A percentile compares a stretch with the other conserved stretches of the same genome.
These are phyloP conservation scores for Clitarchus hookeri DNA, from an alignment of 2,888 invertebrate genomes.

Conservation along the genomic window DNA sequence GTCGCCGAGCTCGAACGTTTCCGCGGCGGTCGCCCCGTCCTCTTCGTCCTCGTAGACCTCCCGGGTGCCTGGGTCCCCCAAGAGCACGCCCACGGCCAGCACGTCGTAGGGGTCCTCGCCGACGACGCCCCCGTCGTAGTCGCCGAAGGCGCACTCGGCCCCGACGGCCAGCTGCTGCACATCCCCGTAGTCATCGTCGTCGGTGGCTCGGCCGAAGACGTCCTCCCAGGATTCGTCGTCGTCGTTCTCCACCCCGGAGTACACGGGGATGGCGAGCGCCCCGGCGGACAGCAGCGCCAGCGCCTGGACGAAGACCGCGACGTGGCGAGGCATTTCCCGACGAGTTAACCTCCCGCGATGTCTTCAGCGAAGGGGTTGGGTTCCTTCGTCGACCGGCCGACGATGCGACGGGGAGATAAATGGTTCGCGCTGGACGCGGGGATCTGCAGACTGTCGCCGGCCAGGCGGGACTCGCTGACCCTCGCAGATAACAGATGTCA, in stretches of 20 bases:
- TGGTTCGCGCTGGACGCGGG: background rate
- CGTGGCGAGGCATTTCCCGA: background rate
- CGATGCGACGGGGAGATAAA: no score
- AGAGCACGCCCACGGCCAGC: no score
- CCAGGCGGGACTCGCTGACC: background rate
- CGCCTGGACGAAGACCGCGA: background rate
- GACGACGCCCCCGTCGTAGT: background rate
- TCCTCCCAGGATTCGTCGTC: background rate
- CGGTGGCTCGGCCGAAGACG: background rate
- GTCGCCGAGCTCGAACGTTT: no score
- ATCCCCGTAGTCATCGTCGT: background rate
- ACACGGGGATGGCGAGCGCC: background rate
- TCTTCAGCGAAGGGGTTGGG: no score
- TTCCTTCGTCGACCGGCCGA: no score
- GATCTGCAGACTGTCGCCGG: background rate
- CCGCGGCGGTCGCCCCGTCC: background rate
- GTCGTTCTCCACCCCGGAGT: background rate
- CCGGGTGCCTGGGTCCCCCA: no score
- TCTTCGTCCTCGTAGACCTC: background rate
- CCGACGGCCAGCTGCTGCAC: background rate
- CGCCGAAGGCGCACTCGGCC: background rate
- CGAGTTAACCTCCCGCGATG: no score
- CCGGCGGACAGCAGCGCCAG: background rate
- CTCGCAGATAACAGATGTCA: background rate
- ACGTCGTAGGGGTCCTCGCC: background rate